A percentile compares a stretch with the other conserved stretches of the same genome.
Conservation (phyloP, 1,140 invertebrate species). For the Pseudobourletiella spinata region DNA sequence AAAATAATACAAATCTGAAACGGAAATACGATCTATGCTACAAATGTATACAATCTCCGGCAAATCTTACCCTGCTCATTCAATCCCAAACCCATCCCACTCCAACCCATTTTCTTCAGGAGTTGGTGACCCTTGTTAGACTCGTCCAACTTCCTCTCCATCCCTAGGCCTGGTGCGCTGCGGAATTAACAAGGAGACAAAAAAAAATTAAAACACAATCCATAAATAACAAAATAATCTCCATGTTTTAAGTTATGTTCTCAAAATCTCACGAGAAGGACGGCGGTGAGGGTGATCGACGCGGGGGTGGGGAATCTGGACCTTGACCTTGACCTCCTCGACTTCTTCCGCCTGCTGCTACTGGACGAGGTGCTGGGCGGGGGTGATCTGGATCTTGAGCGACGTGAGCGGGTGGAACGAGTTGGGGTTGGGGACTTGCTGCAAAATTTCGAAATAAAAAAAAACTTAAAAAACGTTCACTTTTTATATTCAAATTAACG, state of each 20-base stretch:
- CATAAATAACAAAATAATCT: conserved; percentile 10
- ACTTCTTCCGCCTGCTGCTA: conserved; percentile 15
- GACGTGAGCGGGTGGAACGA: conserved; percentile 40
- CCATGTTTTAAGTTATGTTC: neutral
- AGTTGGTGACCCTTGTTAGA: conserved; percentile 93
- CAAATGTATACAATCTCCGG: too few species aligned
- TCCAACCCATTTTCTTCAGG: conserved; percentile 82
- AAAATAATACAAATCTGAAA: too few species aligned
- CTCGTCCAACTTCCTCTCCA: conserved; percentile 57
- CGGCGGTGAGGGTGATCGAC: conserved; percentile 59
- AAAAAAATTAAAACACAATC: conserved; percentile 11
- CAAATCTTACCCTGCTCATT: conserved; percentile 69
- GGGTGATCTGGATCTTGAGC: conserved; percentile 36
- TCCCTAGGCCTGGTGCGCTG: conserved; percentile 41
- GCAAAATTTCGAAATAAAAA: too few species aligned
- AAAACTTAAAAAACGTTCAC: too few species aligned
- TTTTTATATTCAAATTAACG: too few species aligned
- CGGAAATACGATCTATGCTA: too few species aligned
- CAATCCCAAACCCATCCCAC: conserved; percentile 72
- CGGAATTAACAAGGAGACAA: conserved; percentile 2
- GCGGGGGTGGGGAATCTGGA: conserved; percentile 37
- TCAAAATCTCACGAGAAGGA: conserved; percentile 57
- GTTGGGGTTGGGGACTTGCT: conserved; percentile 37
- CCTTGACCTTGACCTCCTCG: conserved; percentile 37
- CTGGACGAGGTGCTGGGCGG: conserved; percentile 10